Evolutionary conservation across 2,888 invertebrate genomes (phyloP).

Genomic region (Subacronicta megacephala): DNA sequence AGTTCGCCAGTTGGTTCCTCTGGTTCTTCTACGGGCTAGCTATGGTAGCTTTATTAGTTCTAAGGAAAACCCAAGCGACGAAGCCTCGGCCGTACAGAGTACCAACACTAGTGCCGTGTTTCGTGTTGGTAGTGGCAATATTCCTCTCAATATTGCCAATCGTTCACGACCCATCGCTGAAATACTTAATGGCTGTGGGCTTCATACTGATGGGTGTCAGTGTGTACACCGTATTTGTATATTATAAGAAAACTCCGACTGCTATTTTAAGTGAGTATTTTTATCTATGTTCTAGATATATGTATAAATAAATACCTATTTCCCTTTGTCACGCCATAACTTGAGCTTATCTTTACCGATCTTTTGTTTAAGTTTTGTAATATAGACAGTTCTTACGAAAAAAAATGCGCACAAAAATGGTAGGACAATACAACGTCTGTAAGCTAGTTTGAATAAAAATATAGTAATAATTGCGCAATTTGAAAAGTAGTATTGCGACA

Average conservation of each 20-base stretch:
- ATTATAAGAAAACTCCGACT: constrained; percentile 91
- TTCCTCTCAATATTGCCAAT: constrained; percentile 94
- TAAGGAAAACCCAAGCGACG: constrained; percentile 92
- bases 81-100: constrained; percentile 93
- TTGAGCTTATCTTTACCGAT: no score
- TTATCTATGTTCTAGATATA: no score
- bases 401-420: no score
- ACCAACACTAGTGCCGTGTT: constrained; percentile 92
- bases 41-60: constrained; percentile 93
- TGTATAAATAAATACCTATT: no score
- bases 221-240: constrained; percentile 94
- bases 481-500: no score
- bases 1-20: constrained; percentile 96
- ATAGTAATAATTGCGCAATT: no score
- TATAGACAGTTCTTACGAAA: no score
- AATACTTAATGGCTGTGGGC: constrained; percentile 93
- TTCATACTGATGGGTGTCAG: constrained; percentile 92
- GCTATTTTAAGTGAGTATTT: constrained; percentile 90
- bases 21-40: constrained; percentile 96
- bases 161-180: constrained; percentile 92
- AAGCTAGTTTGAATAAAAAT: no score
- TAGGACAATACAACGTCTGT: no score
- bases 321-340: no score
- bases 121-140: constrained; percentile 92
- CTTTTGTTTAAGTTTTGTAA: no score